phyloP scores from a whole-genome alignment of 2,888 invertebrate genomes.

The Sussaba pulchella region DNA sequence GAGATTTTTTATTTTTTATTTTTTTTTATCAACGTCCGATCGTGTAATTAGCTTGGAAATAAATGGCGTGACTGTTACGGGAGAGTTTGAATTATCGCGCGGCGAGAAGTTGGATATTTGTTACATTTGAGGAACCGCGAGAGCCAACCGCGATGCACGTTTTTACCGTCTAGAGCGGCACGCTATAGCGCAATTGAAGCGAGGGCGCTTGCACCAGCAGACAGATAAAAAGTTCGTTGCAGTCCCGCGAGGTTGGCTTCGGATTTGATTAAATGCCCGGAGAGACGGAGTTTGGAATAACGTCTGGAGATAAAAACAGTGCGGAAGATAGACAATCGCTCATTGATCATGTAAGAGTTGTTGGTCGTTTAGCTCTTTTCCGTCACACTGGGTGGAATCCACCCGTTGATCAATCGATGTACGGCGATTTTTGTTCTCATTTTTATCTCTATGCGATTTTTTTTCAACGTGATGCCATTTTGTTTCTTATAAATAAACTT shows the following conservation, averaged over 20 bases:
- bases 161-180: slow-evolving; percentile 26
- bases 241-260: slow-evolving; percentile 23
- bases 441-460: too few relatives aligned
- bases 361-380: too few relatives aligned
- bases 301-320: slow-evolving; percentile 30
- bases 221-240: slow-evolving; percentile 50
- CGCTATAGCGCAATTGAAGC: slow-evolving; percentile 47
- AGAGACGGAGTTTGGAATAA: slow-evolving; percentile 1
- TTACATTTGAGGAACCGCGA: slow-evolving; percentile 45
- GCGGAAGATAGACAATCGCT: not conserved
- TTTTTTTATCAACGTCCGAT: not conserved
- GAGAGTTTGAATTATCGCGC: not conserved
- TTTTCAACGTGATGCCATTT: too few relatives aligned
- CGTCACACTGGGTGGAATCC: too few relatives aligned
- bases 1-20: too few relatives aligned
- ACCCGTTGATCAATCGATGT: too few relatives aligned
- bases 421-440: too few relatives aligned
- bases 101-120: slow-evolving; percentile 30
- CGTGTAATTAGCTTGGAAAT: slow-evolving; percentile 36
- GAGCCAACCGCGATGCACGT: not conserved
- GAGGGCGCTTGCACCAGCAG: not conserved
- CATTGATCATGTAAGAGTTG: not conserved
- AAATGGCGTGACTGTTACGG: not conserved
- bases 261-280: slow-evolving; percentile 26
- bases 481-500: too few relatives aligned